Conservation (phyloP, 2,888 invertebrate species). For the Lasius fuliginosus region DNA sequence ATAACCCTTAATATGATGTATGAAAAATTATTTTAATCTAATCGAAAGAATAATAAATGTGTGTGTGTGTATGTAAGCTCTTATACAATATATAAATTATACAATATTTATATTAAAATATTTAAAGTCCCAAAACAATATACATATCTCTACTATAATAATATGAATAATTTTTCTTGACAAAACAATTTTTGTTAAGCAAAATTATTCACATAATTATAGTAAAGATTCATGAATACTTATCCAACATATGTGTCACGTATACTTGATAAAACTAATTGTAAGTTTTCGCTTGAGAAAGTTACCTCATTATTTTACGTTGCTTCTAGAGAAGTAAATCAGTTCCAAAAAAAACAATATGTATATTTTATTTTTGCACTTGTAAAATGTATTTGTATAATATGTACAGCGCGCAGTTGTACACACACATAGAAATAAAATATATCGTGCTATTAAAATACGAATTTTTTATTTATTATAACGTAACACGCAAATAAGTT, state of each 20-base stretch:
- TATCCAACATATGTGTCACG: no score
- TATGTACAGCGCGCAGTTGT: no score
- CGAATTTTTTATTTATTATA: not conserved
- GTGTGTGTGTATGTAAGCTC: not conserved
- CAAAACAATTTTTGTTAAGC: no score
- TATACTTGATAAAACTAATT: no score
- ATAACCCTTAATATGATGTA: not conserved
- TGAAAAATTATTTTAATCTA: not conserved
- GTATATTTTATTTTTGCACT: not conserved
- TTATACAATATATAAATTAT: not conserved
- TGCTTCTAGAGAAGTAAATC: not conserved
- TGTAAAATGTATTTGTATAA: constrained; percentile 3
- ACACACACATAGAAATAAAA: not conserved
- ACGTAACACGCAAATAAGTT: not conserved
- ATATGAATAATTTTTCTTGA: no score
- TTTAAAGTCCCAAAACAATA: not conserved
- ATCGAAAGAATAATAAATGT: not conserved
- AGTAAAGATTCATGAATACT: no score
- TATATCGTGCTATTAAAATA: not conserved
- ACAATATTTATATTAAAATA: not conserved
- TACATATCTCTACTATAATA: not conserved
- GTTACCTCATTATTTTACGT: not conserved
- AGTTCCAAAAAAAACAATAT: not conserved
- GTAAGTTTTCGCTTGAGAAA: not conserved
- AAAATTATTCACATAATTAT: no score